Evolutionary conservation across 1,140 invertebrate genomes (phyloP).

Genomic region (Lordiphosa stackelbergi): DNA sequence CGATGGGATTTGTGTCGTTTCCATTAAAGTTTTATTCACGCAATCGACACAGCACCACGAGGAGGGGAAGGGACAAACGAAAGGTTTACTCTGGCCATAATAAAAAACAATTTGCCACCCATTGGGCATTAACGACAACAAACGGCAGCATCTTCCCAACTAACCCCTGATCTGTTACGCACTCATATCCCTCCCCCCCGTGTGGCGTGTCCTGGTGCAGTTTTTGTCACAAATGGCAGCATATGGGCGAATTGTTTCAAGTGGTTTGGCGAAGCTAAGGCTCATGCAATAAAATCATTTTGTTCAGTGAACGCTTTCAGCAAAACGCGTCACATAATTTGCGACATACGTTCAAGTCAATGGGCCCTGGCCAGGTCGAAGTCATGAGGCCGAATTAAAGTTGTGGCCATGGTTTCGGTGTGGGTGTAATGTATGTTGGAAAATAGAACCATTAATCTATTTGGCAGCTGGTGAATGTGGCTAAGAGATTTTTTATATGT

Average conservation of each 20-base stretch:
- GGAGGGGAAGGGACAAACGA: not conserved
- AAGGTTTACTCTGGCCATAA: slow-evolving; percentile 40
- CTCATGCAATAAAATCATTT: slow-evolving; percentile 72
- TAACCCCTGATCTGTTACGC: slow-evolving; percentile 3
- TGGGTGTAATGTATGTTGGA: slow-evolving; percentile 45
- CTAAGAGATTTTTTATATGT: slow-evolving; percentile 4
- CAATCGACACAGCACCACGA: slow-evolving; percentile 47
- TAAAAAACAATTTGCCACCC: slow-evolving; percentile 77
- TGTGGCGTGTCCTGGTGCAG: slow-evolving; percentile 51
- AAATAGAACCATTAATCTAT: slow-evolving; percentile 69
- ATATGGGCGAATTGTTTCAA: slow-evolving; percentile 65
- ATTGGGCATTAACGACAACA: slow-evolving; percentile 75
- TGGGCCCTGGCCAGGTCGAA: slow-evolving; percentile 43
- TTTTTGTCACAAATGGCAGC: slow-evolving; percentile 70
- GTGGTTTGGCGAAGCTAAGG: slow-evolving; percentile 42
- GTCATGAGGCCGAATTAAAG: slow-evolving; percentile 3
- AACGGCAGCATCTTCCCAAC: slow-evolving; percentile 44
- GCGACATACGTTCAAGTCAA: slow-evolving; percentile 69
- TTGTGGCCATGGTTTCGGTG: slow-evolving; percentile 1
- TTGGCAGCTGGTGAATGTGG: slow-evolving; percentile 57
- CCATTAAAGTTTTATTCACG: slow-evolving; percentile 77
- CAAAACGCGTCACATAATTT: slow-evolving; percentile 55
- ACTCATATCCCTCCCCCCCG: slow-evolving; percentile 7
- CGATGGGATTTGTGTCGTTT: slow-evolving; percentile 71
- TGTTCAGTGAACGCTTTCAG: slow-evolving; percentile 69